Evolutionary conservation across 2,113 vertebrate species (phyloP), one percentile per base, ranked within the genome.

Genomic region (Mastomys natalensis): DNA sequence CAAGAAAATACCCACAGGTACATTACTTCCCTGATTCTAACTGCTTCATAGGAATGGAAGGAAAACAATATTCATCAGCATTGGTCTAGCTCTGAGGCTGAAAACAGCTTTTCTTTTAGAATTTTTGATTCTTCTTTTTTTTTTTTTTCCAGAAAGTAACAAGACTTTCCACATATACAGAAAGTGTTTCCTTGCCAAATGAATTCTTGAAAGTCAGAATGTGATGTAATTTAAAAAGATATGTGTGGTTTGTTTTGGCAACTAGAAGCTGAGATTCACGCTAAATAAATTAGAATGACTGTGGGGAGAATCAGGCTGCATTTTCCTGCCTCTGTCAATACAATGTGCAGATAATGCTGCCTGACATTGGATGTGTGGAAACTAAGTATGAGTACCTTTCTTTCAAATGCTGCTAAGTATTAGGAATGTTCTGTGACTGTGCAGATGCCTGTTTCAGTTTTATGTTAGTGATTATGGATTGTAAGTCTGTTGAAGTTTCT

Each of bases 281-380:
- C 95, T 97, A 98, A 98, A 97, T 98, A 96, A 98, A 85, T 94
- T 94, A 88, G 58, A 95, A 29, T 55, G 40, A 58, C 17, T 85
- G 3, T 43, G 37, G 78, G 19, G 77, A 93, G 97, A 97, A 31
- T 21, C 72, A 93, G 58, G 91, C 94, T 90, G 19, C 89, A 95
- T 97, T 96, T 96, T 55, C 7, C 5, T 74, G 34, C 26, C 5
- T 96, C 97, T 96, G 31, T 68, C 95, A 81, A 55, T 95, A 86
- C 19, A 94, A 21, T 31, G 4, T 95, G 37, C 68, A 87, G 64
- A 89, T 89, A n/a, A 90, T 74, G 2, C 34, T 89, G 31, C 92
- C 89, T 51, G 51, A 58, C 87, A 70, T 51, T 86, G 5, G 74
- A 17, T 92, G 19, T 72, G 94, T 45, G 73, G 53, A n/a, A 53